Percentiles rank a stretch among this genome's conserved stretches.
These are phyloP conservation scores for Tinea pellionella DNA, from an alignment of 2,888 invertebrate species.

Conservation along the genomic window DNA sequence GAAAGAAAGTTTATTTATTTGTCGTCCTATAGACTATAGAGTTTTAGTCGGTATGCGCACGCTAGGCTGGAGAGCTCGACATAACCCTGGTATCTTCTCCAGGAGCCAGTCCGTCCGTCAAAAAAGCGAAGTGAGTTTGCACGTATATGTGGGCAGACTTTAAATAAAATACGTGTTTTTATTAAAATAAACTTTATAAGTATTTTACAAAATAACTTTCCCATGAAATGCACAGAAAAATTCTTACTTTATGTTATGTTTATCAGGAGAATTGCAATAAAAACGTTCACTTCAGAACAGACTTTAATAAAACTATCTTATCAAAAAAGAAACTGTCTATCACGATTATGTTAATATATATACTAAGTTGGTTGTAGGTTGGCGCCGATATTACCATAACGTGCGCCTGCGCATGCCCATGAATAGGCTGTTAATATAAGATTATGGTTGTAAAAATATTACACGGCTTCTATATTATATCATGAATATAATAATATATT, in stretches of 20 bases:
- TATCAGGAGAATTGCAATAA: not conserved
- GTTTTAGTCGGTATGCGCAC: too few relatives aligned
- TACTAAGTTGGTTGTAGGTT: not conserved
- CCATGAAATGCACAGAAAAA: not conserved
- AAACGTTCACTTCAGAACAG: not conserved
- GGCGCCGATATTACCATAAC: slow-evolving; percentile 10
- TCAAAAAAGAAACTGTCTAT: slow-evolving; percentile 11
- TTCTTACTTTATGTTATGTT: not conserved
- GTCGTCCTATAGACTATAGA: too few relatives aligned
- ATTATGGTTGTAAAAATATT: slow-evolving; percentile 9
- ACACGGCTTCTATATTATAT: slow-evolving; percentile 11
- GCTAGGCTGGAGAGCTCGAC: too few relatives aligned
- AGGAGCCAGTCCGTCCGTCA: too few relatives aligned
- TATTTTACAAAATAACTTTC: not conserved
- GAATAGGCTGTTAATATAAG: slow-evolving; percentile 9
- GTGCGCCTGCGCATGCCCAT: slow-evolving; percentile 12
- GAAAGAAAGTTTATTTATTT: too few relatives aligned
- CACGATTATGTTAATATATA: slow-evolving; percentile 12
- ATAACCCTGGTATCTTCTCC: too few relatives aligned
- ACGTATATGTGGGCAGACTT: too few relatives aligned
- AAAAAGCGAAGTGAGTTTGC: too few relatives aligned
- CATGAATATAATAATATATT: not conserved
- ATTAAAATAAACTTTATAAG: too few relatives aligned
- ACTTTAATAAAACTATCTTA: not conserved
- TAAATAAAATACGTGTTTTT: too few relatives aligned